phyloP scores from a whole-genome alignment of 35 echinoderm and acorn worm genomes.

The Stichopus chloronotus region DNA sequence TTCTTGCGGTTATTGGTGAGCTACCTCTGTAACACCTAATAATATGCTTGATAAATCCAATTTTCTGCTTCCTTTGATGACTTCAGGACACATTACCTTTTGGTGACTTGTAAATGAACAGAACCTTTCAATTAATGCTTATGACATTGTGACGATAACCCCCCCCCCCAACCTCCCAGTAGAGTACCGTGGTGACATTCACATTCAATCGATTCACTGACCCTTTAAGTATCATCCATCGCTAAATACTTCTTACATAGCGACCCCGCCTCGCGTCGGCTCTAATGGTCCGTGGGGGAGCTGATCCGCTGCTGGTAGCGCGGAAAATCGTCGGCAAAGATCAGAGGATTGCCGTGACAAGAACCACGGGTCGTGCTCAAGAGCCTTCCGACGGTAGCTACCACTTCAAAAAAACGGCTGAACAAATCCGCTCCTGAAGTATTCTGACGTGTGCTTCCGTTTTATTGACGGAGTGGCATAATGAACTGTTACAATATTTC shows the following conservation, averaged over 20 bases:
- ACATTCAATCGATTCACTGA: too few relatives aligned
- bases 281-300: constrained; percentile 20
- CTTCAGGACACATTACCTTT: too few relatives aligned
- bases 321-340: constrained; percentile 21
- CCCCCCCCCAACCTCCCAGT: too few relatives aligned
- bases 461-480: not conserved
- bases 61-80: too few relatives aligned
- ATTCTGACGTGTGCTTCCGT: not conserved
- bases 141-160: too few relatives aligned
- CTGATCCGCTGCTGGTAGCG: not conserved
- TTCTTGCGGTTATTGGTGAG: too few relatives aligned
- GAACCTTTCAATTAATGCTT: too few relatives aligned
- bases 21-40: too few relatives aligned
- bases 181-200: too few relatives aligned
- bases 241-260: not conserved
- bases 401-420: not conserved
- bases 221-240: too few relatives aligned
- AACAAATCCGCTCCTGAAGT: not conserved
- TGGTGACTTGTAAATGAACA: too few relatives aligned
- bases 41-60: too few relatives aligned
- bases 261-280: constrained; percentile 6
- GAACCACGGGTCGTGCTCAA: constrained; percentile 6
- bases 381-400: not conserved
- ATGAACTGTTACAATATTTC: not conserved
- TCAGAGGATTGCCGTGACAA: not conserved